Evolutionary conservation across 2,797 vertebrate genomes (phyloP).

Genomic region (Phrynocephalus forsythii): DNA sequence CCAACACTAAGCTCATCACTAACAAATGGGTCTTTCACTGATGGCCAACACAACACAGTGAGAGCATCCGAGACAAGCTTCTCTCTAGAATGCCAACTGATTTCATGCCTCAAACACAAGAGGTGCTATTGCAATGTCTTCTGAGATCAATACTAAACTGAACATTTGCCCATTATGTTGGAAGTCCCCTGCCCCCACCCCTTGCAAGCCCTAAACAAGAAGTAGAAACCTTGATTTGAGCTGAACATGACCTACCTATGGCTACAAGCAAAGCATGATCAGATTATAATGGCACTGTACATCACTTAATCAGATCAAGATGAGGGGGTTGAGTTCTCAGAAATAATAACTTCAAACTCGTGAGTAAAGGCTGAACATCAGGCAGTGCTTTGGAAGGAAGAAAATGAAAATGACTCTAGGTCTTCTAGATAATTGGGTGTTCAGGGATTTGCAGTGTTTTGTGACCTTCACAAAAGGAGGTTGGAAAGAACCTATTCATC

Average conservation of each 20-base stretch:
- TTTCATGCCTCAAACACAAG: neutral
- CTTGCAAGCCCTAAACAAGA: neutral
- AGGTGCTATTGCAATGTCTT: neutral
- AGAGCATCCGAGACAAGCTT: neutral
- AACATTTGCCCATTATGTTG: conserved; percentile 8
- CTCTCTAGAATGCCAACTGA: neutral
- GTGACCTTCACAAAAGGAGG: neutral
- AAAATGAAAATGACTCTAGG: conserved; percentile 14
- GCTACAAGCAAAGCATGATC: conserved; percentile 14
- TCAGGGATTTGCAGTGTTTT: neutral
- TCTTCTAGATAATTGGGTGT: conserved; percentile 21
- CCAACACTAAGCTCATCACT: neutral
- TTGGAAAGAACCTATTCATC: conserved; percentile 6
- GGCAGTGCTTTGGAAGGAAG: neutral
- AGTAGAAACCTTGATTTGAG: conserved; percentile 9
- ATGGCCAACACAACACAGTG: neutral
- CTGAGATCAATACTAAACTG: conserved; percentile 19
- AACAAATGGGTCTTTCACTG: neutral
- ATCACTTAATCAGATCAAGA: conserved; percentile 29
- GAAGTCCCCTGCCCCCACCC: neutral
- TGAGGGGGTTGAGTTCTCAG: neutral
- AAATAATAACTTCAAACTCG: conserved; percentile 24
- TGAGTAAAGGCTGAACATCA: conserved; percentile 21
- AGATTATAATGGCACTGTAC: conserved; percentile 27
- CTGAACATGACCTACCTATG: conserved; percentile 8